Evolutionary conservation across 2,797 vertebrate genomes (phyloP).

Genomic region (Cyclura pinguis): DNA sequence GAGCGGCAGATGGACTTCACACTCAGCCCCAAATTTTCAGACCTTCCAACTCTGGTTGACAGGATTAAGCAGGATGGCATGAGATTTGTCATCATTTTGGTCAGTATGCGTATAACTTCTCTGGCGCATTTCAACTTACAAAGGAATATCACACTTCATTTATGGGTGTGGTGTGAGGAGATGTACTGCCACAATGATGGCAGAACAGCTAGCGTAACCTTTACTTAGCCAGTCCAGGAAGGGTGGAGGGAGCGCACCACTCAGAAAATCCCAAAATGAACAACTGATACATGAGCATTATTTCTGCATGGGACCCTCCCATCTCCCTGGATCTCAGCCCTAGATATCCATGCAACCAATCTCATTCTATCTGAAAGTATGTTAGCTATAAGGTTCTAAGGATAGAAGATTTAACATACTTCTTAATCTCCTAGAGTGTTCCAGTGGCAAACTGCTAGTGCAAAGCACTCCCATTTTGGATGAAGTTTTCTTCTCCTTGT

Average conservation of each 20-base stretch:
- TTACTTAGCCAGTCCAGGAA: background rate
- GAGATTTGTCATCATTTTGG: conserved; percentile 94
- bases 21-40: conserved; percentile 78
- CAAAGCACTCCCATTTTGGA: background rate
- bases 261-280: background rate
- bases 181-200: background rate
- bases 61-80: conserved; percentile 87
- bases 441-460: background rate
- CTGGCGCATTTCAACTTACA: background rate
- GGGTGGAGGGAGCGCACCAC: background rate
- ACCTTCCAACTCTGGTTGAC: conserved; percentile 85
- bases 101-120: conserved; percentile 68
- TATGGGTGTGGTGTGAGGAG: background rate
- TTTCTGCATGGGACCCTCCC: background rate
- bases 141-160: background rate
- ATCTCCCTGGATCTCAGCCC: too few species aligned
- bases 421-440: background rate
- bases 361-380: background rate
- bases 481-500: too few species aligned
- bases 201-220: background rate
- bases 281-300: background rate
- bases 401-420: background rate
- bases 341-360: too few species aligned
- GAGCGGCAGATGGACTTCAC: conserved; percentile 91
- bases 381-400: background rate